Evolutionary conservation across 2,113 vertebrate species (phyloP).

Genomic region (Oxyura jamaicensis): DNA sequence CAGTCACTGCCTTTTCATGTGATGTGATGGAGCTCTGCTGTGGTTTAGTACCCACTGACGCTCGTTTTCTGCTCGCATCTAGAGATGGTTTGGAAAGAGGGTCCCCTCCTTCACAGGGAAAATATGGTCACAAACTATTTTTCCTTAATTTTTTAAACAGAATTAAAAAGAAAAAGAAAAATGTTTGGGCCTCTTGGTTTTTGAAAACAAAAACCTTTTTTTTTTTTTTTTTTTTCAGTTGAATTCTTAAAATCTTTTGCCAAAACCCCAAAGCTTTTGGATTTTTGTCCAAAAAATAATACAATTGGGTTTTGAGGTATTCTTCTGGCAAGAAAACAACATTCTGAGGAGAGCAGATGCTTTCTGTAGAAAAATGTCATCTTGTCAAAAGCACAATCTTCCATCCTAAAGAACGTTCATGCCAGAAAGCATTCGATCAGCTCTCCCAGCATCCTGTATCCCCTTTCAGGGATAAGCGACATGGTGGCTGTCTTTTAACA

Average conservation of each 20-base stretch:
- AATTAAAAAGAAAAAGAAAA: background rate
- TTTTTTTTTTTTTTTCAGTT: background rate
- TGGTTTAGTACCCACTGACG: background rate
- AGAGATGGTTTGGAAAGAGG: background rate
- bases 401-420: background rate
- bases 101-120: background rate
- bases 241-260: slow-evolving; percentile 16
- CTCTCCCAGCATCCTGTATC: background rate
- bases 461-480: background rate
- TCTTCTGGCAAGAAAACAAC: background rate
- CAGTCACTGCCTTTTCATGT: background rate
- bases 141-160: background rate
- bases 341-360: background rate
- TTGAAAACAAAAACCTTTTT: background rate
- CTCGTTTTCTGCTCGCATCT: background rate
- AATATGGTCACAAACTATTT: background rate
- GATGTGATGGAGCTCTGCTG: background rate
- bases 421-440: background rate
- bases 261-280: slow-evolving; percentile 8
- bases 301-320: slow-evolving; percentile 30
- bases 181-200: background rate
- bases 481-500: background rate
- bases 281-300: slow-evolving; percentile 38
- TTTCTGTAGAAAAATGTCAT: slow-evolving; percentile 14
- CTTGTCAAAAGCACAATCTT: slow-evolving; percentile 21